A percentile compares a stretch with the other conserved stretches of the same genome.
These are phyloP conservation scores for Sebastes taczanowskii DNA, from an alignment of 2,797 vertebrate species.

Conservation along the genomic window DNA sequence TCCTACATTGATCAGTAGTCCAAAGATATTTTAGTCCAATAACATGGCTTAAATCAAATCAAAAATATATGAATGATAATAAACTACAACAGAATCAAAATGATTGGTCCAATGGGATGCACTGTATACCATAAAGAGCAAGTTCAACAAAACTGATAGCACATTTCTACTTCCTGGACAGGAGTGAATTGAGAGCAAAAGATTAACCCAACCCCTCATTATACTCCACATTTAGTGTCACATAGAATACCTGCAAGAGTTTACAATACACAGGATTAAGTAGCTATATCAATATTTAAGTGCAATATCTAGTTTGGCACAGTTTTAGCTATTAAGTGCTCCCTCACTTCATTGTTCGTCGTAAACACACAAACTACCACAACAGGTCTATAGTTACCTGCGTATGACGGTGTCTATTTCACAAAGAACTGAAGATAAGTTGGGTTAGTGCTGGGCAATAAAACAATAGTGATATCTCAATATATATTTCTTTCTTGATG, in stretches of 20 bases:
- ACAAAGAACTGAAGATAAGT: slow-evolving; percentile 26
- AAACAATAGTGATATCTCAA: neutral
- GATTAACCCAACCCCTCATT: neutral
- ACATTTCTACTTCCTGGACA: neutral
- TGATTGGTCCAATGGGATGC: neutral
- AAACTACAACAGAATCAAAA: neutral
- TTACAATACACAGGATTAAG: slow-evolving; percentile 56
- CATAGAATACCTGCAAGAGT: slow-evolving; percentile 42
- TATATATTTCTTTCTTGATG: neutral
- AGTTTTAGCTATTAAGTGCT: slow-evolving; percentile 55
- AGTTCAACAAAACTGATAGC: neutral
- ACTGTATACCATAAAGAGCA: neutral
- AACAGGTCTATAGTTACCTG: slow-evolving; percentile 17
- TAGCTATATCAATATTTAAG: slow-evolving; percentile 45
- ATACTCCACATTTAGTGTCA: slow-evolving; percentile 21
- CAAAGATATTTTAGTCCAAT: neutral
- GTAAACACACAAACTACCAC: slow-evolving; percentile 60
- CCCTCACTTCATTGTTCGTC: slow-evolving; percentile 27
- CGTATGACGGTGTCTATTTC: slow-evolving; percentile 29
- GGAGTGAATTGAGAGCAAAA: slow-evolving; percentile 8
- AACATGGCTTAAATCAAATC: neutral
- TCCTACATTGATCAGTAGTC: neutral
- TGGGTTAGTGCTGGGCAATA: slow-evolving; percentile 23
- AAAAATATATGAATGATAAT: neutral
- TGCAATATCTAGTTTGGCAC: slow-evolving; percentile 68